These are phyloP conservation scores for Blastobasis lacticolella DNA, from an alignment of 2,888 invertebrate genomes.

Conservation along the genomic window DNA sequence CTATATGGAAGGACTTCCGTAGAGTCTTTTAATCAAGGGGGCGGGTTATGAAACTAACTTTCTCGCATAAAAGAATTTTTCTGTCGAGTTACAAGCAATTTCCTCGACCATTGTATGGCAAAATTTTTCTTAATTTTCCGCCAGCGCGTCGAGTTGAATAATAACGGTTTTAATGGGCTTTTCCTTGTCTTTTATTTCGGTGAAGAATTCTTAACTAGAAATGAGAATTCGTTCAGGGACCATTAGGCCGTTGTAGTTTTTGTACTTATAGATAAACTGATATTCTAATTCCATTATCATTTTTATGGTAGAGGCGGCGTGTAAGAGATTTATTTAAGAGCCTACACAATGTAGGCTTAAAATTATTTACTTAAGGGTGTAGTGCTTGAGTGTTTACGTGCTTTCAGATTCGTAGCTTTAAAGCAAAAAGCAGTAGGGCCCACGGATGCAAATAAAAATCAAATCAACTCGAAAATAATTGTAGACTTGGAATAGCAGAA, in stretches of 20 bases:
- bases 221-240: slow-evolving; percentile 4
- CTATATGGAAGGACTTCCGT: slow-evolving; percentile 10
- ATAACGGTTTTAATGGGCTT: slow-evolving; percentile 47
- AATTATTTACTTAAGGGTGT: too few relatives aligned
- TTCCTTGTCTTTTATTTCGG: slow-evolving; percentile 44
- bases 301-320: too few relatives aligned
- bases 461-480: not conserved
- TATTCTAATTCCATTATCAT: too few relatives aligned
- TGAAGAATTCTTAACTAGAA: slow-evolving; percentile 19
- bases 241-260: not conserved
- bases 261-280: not conserved
- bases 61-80: slow-evolving; percentile 29
- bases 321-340: too few relatives aligned
- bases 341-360: too few relatives aligned
- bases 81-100: slow-evolving; percentile 36
- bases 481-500: too few relatives aligned
- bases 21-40: slow-evolving; percentile 35
- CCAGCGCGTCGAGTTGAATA: slow-evolving; percentile 43
- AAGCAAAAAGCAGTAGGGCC: not conserved
- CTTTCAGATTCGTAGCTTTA: not conserved
- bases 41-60: slow-evolving; percentile 23
- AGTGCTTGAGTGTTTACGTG: not conserved
- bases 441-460: not conserved
- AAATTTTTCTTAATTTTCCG: slow-evolving; percentile 61
- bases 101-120: slow-evolving; percentile 42